Evolutionary conservation across 30 jellyfish, hydroid and myxozoan genomes (phyloP), one percentile per base, ranked within the genome.

Genomic region (Sanderia malayensis): DNA sequence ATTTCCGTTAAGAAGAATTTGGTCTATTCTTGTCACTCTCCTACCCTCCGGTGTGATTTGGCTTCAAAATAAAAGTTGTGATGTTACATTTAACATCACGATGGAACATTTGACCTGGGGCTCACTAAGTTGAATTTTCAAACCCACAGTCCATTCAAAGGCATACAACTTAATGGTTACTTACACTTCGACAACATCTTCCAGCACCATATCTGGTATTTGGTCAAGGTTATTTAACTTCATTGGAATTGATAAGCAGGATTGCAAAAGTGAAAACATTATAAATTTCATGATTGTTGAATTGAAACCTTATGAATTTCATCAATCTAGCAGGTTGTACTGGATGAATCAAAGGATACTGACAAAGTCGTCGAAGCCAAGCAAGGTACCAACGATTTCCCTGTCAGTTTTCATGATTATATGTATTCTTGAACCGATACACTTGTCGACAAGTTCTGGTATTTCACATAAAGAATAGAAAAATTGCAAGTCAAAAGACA

Each of bases 371-470:
- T 92, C 99, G 69, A 92, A 92, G 17, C 99, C 99, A 11, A 83
- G 78, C 34, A 92, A 55, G 19, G 96, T 85, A 24, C 99, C 99
- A 73, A 92, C 99, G 69, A 92, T 76, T 66, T 92, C 99, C 23
- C 95, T 83, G 82, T 92, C 96, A 11, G 86, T 85, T 53, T 92
- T 92, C 96, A 92, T 84, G 26, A 92, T 85, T 61, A 92, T 86
- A 69, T 92, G 99, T 27, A 92, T 92, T 46, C 87, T 85, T 31
- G 99, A 92, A 17, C 99, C 99, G 46, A 92, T 85, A 81, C 99
- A 92, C 80, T 92, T 92, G 68, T 92, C 99, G 20, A 92, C 86
- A 20, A 92, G 86, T 66, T 92, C 99, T 70, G 62, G 52, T 37
- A 13, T 37, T 4, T 13, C 52, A 37, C 52, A 37, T 37, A 13